Conservation (phyloP, 2,888 invertebrate genomes). For the Dermolepida albohirtum region DNA sequence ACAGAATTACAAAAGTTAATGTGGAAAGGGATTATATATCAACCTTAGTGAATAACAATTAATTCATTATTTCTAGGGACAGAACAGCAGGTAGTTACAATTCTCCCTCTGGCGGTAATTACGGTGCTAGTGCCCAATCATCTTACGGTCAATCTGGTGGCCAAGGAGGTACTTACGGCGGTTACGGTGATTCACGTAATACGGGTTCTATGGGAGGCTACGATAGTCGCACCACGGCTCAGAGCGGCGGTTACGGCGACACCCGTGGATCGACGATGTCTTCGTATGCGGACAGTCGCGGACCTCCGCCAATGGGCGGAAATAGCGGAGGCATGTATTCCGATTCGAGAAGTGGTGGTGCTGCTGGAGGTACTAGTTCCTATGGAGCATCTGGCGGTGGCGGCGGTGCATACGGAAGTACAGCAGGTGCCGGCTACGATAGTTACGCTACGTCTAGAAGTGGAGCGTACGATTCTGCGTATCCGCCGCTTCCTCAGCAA, state of each 20-base stretch:
- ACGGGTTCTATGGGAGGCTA: slow-evolving; percentile 31
- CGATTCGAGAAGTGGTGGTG: slow-evolving; percentile 17
- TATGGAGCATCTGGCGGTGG: slow-evolving; percentile 43
- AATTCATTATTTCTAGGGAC: slow-evolving; percentile 24
- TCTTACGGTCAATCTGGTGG: slow-evolving; percentile 18
- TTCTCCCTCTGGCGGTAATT: slow-evolving; percentile 17
- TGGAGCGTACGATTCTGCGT: slow-evolving; percentile 56
- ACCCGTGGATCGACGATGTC: slow-evolving; percentile 39
- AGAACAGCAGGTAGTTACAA: slow-evolving; percentile 37
- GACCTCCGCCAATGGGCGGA: slow-evolving; percentile 26
- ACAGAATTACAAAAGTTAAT: too few relatives aligned
- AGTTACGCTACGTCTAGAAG: slow-evolving; percentile 48
- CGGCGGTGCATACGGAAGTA: slow-evolving; percentile 44
- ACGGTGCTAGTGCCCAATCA: slow-evolving; percentile 8
- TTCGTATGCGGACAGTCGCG: slow-evolving; percentile 45
- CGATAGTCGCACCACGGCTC: slow-evolving; percentile 36
- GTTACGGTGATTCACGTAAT: slow-evolving; percentile 46
- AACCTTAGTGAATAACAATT: too few relatives aligned
- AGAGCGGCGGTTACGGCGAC: slow-evolving; percentile 46
- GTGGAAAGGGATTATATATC: too few relatives aligned
- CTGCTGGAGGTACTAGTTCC: slow-evolving; percentile 18
- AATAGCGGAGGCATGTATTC: slow-evolving; percentile 14
- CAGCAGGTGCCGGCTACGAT: slow-evolving; percentile 28
- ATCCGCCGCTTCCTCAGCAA: slow-evolving; percentile 58
- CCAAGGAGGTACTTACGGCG: slow-evolving; percentile 27